Base-by-base conservation (phyloP, 2,888 invertebrate species). In the Hetaerina titia region DNA sequence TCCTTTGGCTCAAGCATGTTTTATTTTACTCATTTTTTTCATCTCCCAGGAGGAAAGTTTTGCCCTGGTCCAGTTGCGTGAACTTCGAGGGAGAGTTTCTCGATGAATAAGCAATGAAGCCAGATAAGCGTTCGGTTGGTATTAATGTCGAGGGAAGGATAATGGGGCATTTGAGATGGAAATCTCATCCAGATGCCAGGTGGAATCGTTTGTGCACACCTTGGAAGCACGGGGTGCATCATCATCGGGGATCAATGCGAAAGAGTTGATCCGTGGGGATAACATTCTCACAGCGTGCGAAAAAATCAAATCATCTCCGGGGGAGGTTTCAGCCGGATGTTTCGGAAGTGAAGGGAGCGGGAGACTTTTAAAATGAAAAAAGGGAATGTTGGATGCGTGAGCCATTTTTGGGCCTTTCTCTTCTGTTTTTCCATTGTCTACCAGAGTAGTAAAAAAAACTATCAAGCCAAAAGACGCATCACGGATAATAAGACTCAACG, bases 101-200 rank as follows among this genome's bases (percentile, higher is more conserved):
- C 81, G 25, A 81, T 81, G 81, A 81, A 81, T 81, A 81, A 81
- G 81, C 25, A 81, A 81, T 81, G 81, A 81, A 81, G 31, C 31
- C 81, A 81, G 25, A 31, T 31, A 81, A 81, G 31, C 81, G 81
- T 81, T n/a, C 31, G 31, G 2, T 11, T 22, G 25, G 81, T 81
- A 81, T 31, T 31, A 81, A 81, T 31, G 81, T 31, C 81, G 81
- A 13, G 31, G 81, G 13, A 81, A 15, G 31, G 25, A 81, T 81
- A 81, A 81, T 81, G 81, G 31, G 81, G 13, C 7, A 13, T 81
- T 81, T 31, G 81, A 81, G 81, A 81, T 81, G 81, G 31, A 6
- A 31, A 81, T 81, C 81, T 81, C 69, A 69, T 13, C 69, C 81
- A 11, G 31, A 81, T 81, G 31, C 25, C 81, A 9, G 69, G 69